Evolutionary conservation across 2,888 invertebrate genomes (phyloP).

Genomic region (Monochamus alternatus): DNA sequence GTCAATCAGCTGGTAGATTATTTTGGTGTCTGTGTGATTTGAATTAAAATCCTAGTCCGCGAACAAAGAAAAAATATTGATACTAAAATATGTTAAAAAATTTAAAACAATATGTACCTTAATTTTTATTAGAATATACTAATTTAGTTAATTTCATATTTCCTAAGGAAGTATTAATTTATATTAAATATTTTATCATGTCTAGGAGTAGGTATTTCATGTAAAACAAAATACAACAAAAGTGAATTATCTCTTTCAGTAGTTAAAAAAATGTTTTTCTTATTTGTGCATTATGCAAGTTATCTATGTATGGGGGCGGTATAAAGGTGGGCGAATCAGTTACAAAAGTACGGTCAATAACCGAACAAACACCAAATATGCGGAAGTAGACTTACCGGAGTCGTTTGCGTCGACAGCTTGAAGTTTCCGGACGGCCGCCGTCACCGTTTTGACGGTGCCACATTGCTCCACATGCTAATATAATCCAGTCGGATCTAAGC

Average conservation of each 20-base stretch:
- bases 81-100: background rate
- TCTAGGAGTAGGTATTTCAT: no score
- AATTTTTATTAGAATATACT: no score
- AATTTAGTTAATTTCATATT: no score
- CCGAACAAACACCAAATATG: slow-evolving; percentile 57
- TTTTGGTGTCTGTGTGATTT: slow-evolving; percentile 65
- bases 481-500: slow-evolving; percentile 69
- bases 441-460: slow-evolving; percentile 69
- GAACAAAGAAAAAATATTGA: slow-evolving; percentile 26
- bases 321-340: slow-evolving; percentile 63
- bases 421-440: slow-evolving; percentile 70
- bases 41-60: slow-evolving; percentile 58
- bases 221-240: no score
- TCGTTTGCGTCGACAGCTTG: slow-evolving; percentile 70
- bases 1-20: slow-evolving; percentile 57
- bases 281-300: slow-evolving; percentile 57
- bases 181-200: no score
- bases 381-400: slow-evolving; percentile 67
- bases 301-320: slow-evolving; percentile 60
- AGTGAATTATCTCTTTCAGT: background rate
- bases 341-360: slow-evolving; percentile 65
- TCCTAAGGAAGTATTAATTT: no score
- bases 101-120: no score
- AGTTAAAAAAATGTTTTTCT: background rate
- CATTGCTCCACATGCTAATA: slow-evolving; percentile 64